Base-by-base conservation (phyloP, 2,888 invertebrate genomes). In the Drosophila sordidapex region DNA sequence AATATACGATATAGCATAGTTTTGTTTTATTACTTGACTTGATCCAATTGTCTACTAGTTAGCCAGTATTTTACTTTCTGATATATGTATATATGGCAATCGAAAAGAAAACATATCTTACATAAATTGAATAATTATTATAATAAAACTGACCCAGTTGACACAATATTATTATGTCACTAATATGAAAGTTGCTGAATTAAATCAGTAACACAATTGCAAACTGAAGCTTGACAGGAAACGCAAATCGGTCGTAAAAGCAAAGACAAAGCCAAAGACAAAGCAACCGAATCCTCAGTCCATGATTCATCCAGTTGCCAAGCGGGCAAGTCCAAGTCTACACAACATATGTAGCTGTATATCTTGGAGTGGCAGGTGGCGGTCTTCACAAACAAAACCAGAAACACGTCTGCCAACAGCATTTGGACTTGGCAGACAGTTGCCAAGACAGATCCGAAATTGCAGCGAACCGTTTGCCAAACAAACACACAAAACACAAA, bases 141-240 rank as follows among this genome's bases (percentile, higher is more conserved):
- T 27, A 5, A 27, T 27, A 46, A 15, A 15, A 46, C 8, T 25
- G 15, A 27, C 5, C 0, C n/a, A 57, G n/a, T 29, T 36, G n/a
- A 18, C 21, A 58, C 25, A 38, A 38, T 58, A 25, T 36, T 8
- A 51, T 59, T 13, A 58, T 40, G 31, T 31, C 21, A 40, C 18
- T 25, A 40, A 40, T 51, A 51, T 31, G 48, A 53, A 57, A 74
- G 46, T 57, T 57, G 35, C 35, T 40, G 43, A 59, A 56, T 74
- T 61, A 57, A 74, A 69, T 66, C 58, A 74, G 62, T 83, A 88
- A 90, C 90, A 87, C 87, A 90, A 80, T 84, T 91, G 81, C 68
- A 79, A 80, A 78, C 40, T 66, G 66, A 62, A 80, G 82, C 76
- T 87, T 74, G 82, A 75, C 68, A 87, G 79, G 89, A 88, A 81